Conservation (phyloP, 2,113 vertebrate species). For the Lophius piscatorius region DNA sequence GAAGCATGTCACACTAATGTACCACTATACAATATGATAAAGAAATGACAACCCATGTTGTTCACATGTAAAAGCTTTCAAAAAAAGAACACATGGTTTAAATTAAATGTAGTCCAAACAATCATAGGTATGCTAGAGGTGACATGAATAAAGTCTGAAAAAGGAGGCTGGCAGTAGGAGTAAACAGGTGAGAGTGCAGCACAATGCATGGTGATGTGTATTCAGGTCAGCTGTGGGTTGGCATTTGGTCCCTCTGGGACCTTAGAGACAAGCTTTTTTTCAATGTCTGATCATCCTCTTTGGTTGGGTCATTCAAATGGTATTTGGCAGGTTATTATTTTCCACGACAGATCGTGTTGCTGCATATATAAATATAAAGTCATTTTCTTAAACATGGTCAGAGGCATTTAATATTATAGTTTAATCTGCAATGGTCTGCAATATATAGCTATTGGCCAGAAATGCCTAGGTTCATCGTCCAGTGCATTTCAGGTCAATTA, state of each 20-base stretch:
- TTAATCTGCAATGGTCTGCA: neutral
- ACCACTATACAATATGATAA: too few relatives aligned
- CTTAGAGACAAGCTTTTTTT: slow-evolving; percentile 40
- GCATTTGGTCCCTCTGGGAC: neutral
- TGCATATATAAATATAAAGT: neutral
- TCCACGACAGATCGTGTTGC: slow-evolving; percentile 33
- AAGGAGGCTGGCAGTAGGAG: neutral
- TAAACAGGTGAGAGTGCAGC: slow-evolving; percentile 21
- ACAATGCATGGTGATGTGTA: neutral
- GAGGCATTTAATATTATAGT: slow-evolving; percentile 7
- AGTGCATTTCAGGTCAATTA: slow-evolving; percentile 4
- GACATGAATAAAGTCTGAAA: slow-evolving; percentile 1
- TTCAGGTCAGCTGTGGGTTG: slow-evolving; percentile 28
- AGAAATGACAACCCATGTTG: too few relatives aligned
- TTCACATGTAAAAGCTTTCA: too few relatives aligned
- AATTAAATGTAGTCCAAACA: too few relatives aligned
- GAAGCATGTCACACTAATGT: neutral
- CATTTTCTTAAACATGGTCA: slow-evolving; percentile 1
- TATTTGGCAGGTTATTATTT: slow-evolving; percentile 25
- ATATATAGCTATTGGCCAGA: neutral
- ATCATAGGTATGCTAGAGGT: neutral
- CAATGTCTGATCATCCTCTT: slow-evolving; percentile 32
- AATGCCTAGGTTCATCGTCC: neutral
- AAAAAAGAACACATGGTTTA: too few relatives aligned
- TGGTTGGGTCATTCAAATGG: slow-evolving; percentile 23